These are phyloP conservation scores for Pagetopsis macropterus DNA, from an alignment of 2,797 vertebrate genomes.

Conservation along the genomic window DNA sequence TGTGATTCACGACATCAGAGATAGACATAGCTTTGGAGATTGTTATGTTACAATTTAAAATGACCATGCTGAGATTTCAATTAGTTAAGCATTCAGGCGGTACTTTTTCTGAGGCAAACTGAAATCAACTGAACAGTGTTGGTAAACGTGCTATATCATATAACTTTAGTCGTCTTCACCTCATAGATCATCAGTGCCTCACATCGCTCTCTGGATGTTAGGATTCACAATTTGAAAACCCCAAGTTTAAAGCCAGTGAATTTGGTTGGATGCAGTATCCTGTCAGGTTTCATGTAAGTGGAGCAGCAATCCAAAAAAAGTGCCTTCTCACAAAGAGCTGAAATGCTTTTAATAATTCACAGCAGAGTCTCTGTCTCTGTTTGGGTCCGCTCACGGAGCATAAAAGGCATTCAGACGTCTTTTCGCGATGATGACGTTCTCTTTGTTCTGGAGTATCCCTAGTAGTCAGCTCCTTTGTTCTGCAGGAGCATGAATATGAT, in stretches of 20 bases:
- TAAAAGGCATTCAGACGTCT: constrained; percentile 39
- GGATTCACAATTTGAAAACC: background rate
- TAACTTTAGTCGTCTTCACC: background rate
- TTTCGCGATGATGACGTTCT: constrained; percentile 29
- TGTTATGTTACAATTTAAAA: too few relatives aligned
- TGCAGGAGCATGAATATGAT: constrained; percentile 8
- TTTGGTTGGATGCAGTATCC: constrained; percentile 35
- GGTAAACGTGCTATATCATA: too few relatives aligned
- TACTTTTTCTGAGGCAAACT: too few relatives aligned
- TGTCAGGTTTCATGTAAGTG: constrained; percentile 33
- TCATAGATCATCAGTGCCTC: background rate
- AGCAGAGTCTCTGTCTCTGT: background rate
- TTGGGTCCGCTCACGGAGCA: constrained; percentile 4
- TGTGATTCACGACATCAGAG: too few relatives aligned
- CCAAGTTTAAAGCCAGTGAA: background rate
- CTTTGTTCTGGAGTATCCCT: constrained; percentile 47
- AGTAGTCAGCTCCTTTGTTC: constrained; percentile 43
- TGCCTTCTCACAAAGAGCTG: constrained; percentile 11
- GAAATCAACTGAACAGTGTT: too few relatives aligned
- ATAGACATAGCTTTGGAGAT: too few relatives aligned
- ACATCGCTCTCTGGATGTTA: background rate
- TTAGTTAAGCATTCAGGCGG: too few relatives aligned
- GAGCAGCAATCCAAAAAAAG: constrained; percentile 38
- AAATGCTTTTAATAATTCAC: constrained; percentile 51
- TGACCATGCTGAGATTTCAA: too few relatives aligned